Base-by-base conservation (phyloP, 2,888 invertebrate species). In the Diloba caeruleocephala region DNA sequence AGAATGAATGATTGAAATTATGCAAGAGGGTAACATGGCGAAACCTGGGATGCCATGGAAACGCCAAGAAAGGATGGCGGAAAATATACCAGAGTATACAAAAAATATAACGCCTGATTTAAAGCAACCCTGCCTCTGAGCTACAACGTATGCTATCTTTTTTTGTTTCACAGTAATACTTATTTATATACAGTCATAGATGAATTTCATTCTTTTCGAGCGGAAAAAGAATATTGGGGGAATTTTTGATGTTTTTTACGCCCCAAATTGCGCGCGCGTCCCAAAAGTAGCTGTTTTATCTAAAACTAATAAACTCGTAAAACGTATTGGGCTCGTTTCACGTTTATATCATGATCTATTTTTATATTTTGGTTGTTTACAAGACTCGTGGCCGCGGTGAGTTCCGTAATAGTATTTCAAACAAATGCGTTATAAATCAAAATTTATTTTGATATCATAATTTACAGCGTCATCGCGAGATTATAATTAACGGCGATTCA, bases 301-400 rank as follows among this genome's bases (percentile, higher is more conserved):
- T 36, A 7, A 53, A 56, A 56, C 38, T 54, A 66, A 55, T 58
- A 67, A 62, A 60, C 41, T 33, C 32, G 10, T 59, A 39, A 31
- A 19, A 43, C 34, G 31, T 25, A 33, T 52, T 45, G 26, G 39
- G 32, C 32, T 31, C 28, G 51, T 31, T 43, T 33, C 29, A 42
- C 32, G 65, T 61, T 58, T 43, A 54, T 49, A 37, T 23, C 38
- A 50, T 55, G 34, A 43, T 44, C 54, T 70, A 65, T 69, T 58
- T 64, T 44, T 45, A 46, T 13, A 50, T 36, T 23, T 9, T 10
- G 8, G 17, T 15, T 54, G 60, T 69, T 42, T 69, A 69, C 15
- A 48, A 17, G 17, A 45, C 21, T 29, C 21, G 13, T 17, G 28
- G 21, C 36, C 12, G 38, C 13, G 41, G 29, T 51, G 33, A 38